Conservation (phyloP, 2,113 vertebrate species). For the Corythoichthys intestinalis region DNA sequence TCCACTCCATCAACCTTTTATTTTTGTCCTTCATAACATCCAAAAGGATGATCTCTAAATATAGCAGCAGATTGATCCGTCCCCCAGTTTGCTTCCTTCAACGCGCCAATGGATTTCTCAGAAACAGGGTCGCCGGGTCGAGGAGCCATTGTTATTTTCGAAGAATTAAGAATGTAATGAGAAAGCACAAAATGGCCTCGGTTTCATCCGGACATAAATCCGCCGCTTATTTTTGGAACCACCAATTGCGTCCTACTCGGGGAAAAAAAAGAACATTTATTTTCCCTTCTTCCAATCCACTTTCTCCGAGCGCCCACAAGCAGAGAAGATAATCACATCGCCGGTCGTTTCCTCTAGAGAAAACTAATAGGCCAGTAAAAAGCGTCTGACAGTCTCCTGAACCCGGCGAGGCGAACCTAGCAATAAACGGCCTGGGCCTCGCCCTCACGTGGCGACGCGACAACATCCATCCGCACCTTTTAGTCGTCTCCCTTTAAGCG, state of each 20-base stretch:
- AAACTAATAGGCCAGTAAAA: conserved; percentile 58
- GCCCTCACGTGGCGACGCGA: conserved; percentile 36
- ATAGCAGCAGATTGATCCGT: conserved; percentile 49
- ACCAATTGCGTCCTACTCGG: background rate
- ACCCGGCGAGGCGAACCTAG: conserved; percentile 24
- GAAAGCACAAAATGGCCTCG: background rate
- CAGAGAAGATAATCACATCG: conserved; percentile 27
- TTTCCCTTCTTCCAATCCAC: conserved; percentile 3
- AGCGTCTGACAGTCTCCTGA: conserved; percentile 39
- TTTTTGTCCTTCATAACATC: conserved; percentile 53
- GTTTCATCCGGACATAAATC: background rate
- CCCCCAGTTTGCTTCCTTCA: conserved; percentile 32
- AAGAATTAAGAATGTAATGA: background rate
- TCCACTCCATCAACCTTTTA: conserved; percentile 27
- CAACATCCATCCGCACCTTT: conserved; percentile 46
- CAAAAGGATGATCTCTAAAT: conserved; percentile 50
- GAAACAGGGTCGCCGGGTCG: conserved; percentile 31
- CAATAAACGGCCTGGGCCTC: conserved; percentile 45
- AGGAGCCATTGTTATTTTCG: conserved; percentile 7
- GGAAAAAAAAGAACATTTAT: conserved; percentile 16
- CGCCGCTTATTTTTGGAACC: background rate
- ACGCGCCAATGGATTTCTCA: conserved; percentile 33
- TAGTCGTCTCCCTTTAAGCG: conserved; percentile 42
- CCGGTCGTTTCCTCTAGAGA: conserved; percentile 17
- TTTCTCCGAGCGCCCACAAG: conserved; percentile 13